phyloP scores from a whole-genome alignment of 2,888 invertebrate genomes.

The Didymodactylos carnosus region DNA sequence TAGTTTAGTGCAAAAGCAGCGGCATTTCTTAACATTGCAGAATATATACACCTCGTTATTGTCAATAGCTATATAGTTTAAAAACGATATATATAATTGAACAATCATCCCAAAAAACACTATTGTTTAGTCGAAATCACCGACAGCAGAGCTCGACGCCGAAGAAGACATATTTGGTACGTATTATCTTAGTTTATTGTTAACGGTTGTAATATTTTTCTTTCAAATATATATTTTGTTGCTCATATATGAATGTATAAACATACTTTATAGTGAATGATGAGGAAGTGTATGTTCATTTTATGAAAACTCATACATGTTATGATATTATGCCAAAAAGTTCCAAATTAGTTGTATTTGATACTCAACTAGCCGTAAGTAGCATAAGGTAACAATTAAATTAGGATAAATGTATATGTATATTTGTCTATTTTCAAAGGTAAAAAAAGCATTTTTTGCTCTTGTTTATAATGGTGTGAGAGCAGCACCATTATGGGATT shows the following conservation, averaged over 20 bases:
- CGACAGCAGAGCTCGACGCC: background rate
- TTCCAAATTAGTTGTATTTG: conserved; percentile 95
- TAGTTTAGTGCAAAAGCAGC: too few species aligned
- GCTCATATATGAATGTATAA: too few species aligned
- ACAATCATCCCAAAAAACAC: too few species aligned
- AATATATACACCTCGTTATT: too few species aligned
- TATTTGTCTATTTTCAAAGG: too few species aligned
- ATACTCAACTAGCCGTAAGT: conserved; percentile 65
- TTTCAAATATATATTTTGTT: too few species aligned
- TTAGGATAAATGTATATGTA: too few species aligned
- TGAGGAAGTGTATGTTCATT: conserved; percentile 88
- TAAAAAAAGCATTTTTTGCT: conserved; percentile 96
- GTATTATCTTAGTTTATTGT: too few species aligned
- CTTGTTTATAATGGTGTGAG: conserved; percentile 93
- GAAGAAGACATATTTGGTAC: background rate
- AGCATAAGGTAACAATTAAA: background rate
- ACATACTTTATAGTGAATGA: conserved; percentile 45
- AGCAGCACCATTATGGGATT: conserved; percentile 94
- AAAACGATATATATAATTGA: too few species aligned
- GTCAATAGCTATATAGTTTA: too few species aligned
- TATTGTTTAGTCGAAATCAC: background rate
- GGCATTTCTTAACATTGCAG: too few species aligned
- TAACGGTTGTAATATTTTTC: background rate
- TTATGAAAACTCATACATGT: conserved; percentile 98
- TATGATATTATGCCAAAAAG: conserved; percentile 98